Conservation (phyloP, 2,888 invertebrate genomes). For the Acleris literana region DNA sequence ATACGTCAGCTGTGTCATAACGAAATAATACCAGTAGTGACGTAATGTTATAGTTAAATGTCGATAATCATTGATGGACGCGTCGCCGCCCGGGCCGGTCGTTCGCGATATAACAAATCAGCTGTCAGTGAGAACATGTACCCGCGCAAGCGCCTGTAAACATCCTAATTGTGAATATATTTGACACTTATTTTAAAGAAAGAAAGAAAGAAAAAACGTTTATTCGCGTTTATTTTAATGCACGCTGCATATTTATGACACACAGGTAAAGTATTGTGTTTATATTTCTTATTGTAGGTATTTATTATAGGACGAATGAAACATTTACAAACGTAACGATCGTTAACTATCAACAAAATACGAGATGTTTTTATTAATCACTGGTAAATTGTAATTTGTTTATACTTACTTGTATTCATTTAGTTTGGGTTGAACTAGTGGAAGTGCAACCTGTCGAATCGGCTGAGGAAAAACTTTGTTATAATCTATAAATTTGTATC, state of each 20-base stretch:
- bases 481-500: too few species aligned
- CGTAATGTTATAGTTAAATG: constrained; percentile 48
- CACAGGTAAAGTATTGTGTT: constrained; percentile 5
- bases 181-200: too few species aligned
- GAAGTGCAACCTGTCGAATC: too few species aligned
- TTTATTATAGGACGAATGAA: too few species aligned
- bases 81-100: constrained; percentile 56
- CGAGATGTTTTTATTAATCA: too few species aligned
- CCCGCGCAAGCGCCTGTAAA: constrained; percentile 38
- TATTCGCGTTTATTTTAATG: background rate
- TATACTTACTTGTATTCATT: too few species aligned
- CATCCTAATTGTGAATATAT: constrained; percentile 38
- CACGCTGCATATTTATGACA: background rate
- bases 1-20: background rate
- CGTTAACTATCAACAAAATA: too few species aligned
- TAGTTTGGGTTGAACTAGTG: too few species aligned
- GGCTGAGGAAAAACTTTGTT: too few species aligned
- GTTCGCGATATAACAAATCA: constrained; percentile 48
- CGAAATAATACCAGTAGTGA: constrained; percentile 15
- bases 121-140: constrained; percentile 48
- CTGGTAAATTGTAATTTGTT: too few species aligned
- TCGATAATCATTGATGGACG: constrained; percentile 68
- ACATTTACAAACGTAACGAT: too few species aligned
- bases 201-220: too few species aligned
- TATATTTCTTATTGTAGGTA: background rate